A percentile compares a stretch with the other conserved stretches of the same genome.
These are phyloP conservation scores for Spea hammondii DNA, from an alignment of 2,797 vertebrate genomes.

Conservation along the genomic window DNA sequence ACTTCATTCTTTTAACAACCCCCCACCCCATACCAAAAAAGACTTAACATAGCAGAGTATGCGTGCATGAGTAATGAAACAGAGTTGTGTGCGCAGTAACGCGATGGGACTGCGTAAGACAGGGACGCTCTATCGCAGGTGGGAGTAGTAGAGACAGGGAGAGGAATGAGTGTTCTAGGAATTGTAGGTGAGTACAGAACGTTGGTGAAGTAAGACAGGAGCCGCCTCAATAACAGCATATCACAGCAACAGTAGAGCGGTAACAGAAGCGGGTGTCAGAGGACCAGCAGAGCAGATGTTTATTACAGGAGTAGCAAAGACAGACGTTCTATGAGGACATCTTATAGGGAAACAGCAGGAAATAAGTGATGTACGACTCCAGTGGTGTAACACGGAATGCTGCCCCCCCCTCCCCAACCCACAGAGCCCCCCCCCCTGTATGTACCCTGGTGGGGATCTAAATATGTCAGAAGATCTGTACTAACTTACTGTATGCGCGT, in stretches of 20 bases:
- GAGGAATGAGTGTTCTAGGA: not conserved
- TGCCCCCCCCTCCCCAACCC: no score
- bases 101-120: not conserved
- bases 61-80: not conserved
- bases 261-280: not conserved
- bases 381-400: no score
- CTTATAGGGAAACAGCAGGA: no score
- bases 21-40: not conserved
- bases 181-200: not conserved
- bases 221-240: not conserved
- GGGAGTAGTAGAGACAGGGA: not conserved
- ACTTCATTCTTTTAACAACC: conserved; percentile 29
- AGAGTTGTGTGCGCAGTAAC: not conserved
- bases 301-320: not conserved
- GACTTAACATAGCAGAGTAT: not conserved
- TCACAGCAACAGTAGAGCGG: not conserved
- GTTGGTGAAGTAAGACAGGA: not conserved
- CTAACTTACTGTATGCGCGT: no score
- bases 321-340: no score
- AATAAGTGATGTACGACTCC: no score
- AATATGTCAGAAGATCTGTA: no score
- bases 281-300: not conserved
- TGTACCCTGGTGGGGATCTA: no score
- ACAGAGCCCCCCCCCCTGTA: no score
- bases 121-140: not conserved